Evolutionary conservation across 2,888 invertebrate species (phyloP).

Genomic region (Pyrrhia umbra): DNA sequence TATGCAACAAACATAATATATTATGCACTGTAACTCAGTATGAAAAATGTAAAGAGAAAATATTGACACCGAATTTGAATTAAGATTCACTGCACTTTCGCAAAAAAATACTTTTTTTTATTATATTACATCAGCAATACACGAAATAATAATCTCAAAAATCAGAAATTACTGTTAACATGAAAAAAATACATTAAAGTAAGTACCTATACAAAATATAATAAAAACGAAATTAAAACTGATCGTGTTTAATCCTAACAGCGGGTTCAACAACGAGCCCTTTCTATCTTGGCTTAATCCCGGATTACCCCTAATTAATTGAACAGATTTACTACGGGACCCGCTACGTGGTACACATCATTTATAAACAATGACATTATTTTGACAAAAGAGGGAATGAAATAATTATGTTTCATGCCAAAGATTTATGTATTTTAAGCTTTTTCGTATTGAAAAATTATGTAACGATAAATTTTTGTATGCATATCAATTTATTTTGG

Average conservation of each 20-base stretch:
- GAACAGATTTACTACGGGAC: constrained; percentile 44
- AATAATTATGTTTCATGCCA: too few relatives aligned
- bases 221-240: constrained; percentile 39
- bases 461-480: too few relatives aligned
- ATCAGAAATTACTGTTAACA: neutral
- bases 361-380: constrained; percentile 24
- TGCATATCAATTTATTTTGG: too few relatives aligned
- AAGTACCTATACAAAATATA: constrained; percentile 23
- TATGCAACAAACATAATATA: neutral
- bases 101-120: too few relatives aligned
- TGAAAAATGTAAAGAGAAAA: neutral
- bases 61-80: neutral
- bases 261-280: constrained; percentile 19
- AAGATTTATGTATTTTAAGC: too few relatives aligned
- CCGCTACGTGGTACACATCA: constrained; percentile 18
- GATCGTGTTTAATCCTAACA: constrained; percentile 30
- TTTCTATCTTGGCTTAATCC: constrained; percentile 44
- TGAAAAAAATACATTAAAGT: constrained; percentile 25
- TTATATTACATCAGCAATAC: neutral
- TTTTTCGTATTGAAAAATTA: too few relatives aligned
- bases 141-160: neutral
- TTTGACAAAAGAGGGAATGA: constrained; percentile 10
- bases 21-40: too few relatives aligned
- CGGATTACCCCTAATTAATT: constrained; percentile 62
- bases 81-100: neutral